Evolutionary conservation across 2,797 vertebrate genomes (phyloP).

Genomic region (Rhinella marina): DNA sequence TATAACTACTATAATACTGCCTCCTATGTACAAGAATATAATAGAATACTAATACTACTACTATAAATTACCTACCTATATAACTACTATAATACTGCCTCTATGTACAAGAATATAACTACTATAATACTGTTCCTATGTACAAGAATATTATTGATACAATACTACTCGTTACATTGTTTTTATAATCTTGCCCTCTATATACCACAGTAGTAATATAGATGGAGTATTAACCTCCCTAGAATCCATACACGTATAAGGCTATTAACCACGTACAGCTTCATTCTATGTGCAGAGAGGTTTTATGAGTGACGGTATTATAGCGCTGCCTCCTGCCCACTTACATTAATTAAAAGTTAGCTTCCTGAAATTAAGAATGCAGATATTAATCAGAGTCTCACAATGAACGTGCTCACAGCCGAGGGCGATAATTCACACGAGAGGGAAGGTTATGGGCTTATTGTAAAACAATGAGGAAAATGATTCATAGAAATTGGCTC

Average conservation of each 20-base stretch:
- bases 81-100: conserved; percentile 2
- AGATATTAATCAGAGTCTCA: not conserved
- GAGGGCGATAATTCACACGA: no score
- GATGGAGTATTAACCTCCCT: not conserved
- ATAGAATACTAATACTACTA: not conserved
- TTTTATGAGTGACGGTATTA: not conserved
- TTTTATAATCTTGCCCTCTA: not conserved
- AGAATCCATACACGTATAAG: no score
- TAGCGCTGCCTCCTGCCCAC: not conserved
- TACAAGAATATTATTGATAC: not conserved
- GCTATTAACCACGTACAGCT: no score
- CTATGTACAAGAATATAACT: not conserved
- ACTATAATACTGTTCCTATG: conserved; percentile 4
- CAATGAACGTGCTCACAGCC: not conserved
- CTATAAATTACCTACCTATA: no score
- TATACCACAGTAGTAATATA: not conserved
- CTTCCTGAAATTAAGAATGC: no score
- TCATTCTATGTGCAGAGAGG: not conserved
- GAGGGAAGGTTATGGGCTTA: not conserved
- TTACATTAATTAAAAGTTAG: not conserved
- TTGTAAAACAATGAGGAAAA: not conserved
- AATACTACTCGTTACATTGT: not conserved
- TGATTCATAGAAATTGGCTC: not conserved
- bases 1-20: conserved; percentile 22
- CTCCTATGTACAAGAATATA: conserved; percentile 7